Percentiles rank a stretch among this genome's conserved stretches.
phyloP scores from a whole-genome alignment of 2,888 invertebrate species.

The Cryptus viduatorius region DNA sequence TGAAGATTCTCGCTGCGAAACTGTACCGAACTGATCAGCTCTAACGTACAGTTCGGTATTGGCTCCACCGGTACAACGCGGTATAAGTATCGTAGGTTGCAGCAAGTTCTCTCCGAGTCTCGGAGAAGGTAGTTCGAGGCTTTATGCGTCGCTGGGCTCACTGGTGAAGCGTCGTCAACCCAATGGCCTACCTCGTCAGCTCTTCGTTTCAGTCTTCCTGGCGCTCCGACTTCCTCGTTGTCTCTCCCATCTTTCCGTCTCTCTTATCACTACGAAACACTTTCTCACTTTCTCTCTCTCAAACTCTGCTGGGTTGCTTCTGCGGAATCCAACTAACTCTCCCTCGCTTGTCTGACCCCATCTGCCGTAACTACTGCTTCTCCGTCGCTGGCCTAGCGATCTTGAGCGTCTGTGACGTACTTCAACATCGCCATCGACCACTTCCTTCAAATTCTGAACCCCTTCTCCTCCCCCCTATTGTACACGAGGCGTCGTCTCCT shows the following conservation, averaged over 20 bases:
- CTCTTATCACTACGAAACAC: background rate
- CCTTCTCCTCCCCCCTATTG: background rate
- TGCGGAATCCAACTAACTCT: background rate
- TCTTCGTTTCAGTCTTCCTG: background rate
- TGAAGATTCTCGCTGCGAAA: background rate
- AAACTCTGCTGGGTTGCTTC: background rate
- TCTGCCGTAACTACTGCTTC: slow-evolving; percentile 35
- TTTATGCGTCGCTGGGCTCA: slow-evolving; percentile 47
- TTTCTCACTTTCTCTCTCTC: background rate
- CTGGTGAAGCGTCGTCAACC: slow-evolving; percentile 49
- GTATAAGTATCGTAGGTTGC: slow-evolving; percentile 23
- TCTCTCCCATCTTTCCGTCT: background rate
- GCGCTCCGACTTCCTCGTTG: background rate
- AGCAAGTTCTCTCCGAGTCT: slow-evolving; percentile 20
- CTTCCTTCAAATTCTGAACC: background rate
- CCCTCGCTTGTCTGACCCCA: slow-evolving; percentile 1
- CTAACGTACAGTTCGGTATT: background rate
- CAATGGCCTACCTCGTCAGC: slow-evolving; percentile 15
- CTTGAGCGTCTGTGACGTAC: slow-evolving; percentile 15
- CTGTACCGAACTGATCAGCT: slow-evolving; percentile 5
- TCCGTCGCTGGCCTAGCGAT: slow-evolving; percentile 5
- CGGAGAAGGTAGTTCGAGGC: slow-evolving; percentile 36
- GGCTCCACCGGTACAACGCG: background rate
- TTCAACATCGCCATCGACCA: slow-evolving; percentile 27
- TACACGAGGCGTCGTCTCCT: slow-evolving; percentile 10